Conservation (phyloP, 2,113 vertebrate genomes). For the Puffinus mauretanicus region DNA sequence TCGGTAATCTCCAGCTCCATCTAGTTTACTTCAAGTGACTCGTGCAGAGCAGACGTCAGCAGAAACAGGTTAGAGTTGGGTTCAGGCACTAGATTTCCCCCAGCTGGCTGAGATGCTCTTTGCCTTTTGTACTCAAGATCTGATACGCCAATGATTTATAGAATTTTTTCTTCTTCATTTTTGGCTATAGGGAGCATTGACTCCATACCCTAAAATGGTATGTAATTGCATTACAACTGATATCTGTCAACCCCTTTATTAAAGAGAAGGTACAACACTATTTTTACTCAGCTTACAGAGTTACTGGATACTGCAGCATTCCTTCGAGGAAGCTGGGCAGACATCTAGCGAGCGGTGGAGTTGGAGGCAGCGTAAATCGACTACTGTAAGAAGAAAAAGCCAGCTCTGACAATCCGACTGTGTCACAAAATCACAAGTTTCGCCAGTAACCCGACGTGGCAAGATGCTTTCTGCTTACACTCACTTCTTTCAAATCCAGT, state of each 20-base stretch:
- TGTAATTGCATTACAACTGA: background rate
- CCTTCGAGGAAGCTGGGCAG: conserved; percentile 49
- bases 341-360: background rate
- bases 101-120: conserved; percentile 14
- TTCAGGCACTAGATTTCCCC: conserved; percentile 32
- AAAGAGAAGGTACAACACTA: background rate
- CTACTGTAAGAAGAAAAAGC: background rate
- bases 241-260: background rate
- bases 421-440: conserved; percentile 3
- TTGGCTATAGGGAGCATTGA: background rate
- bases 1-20: conserved; percentile 50
- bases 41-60: conserved; percentile 40
- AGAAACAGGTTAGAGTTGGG: conserved; percentile 31
- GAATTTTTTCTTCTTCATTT: background rate
- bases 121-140: conserved; percentile 43
- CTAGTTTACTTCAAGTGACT: conserved; percentile 55
- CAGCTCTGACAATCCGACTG: background rate
- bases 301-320: background rate
- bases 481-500: background rate
- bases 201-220: background rate
- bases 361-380: background rate
- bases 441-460: conserved; percentile 41
- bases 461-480: conserved; percentile 17
- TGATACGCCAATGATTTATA: background rate
- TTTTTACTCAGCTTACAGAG: conserved; percentile 23